phyloP scores from a whole-genome alignment of 1,140 invertebrate genomes.

The Arion vulgaris region DNA sequence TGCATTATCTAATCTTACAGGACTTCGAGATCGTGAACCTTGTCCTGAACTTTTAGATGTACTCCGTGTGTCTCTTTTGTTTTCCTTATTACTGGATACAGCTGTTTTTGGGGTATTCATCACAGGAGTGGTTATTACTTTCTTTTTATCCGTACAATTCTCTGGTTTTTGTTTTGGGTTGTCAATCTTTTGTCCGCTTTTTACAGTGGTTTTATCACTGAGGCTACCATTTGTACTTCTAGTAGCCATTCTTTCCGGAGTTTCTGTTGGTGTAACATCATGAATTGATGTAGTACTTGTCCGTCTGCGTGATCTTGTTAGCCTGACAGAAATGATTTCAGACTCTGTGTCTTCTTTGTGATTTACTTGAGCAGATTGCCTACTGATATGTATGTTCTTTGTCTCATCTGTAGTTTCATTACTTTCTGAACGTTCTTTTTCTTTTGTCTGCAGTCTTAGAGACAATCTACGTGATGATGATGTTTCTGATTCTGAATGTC shows the following conservation, averaged over 20 bases:
- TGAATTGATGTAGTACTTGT: neutral
- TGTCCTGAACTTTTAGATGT: neutral
- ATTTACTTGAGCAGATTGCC: constrained; percentile 11
- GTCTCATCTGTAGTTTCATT: neutral
- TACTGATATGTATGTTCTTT: neutral
- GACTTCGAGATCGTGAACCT: neutral
- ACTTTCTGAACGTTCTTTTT: neutral
- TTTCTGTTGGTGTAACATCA: neutral
- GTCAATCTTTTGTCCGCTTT: neutral
- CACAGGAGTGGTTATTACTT: neutral
- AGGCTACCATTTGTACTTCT: constrained; percentile 1
- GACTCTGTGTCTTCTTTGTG: constrained; percentile 14
- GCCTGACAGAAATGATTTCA: neutral
- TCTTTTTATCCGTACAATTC: neutral
- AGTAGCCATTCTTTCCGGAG: constrained; percentile 15
- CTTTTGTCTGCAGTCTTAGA: constrained; percentile 16
- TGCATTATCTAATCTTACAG: neutral
- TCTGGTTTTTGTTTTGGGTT: neutral
- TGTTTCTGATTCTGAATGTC: neutral
- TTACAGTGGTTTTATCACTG: neutral
- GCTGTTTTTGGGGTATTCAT: neutral
- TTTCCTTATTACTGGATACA: neutral
- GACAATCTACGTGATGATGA: constrained; percentile 15
- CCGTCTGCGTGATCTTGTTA: neutral
- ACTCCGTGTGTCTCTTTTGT: neutral